These are phyloP conservation scores for Cinclus mexicanus DNA, from an alignment of 2,113 vertebrate genomes.

Conservation along the genomic window DNA sequence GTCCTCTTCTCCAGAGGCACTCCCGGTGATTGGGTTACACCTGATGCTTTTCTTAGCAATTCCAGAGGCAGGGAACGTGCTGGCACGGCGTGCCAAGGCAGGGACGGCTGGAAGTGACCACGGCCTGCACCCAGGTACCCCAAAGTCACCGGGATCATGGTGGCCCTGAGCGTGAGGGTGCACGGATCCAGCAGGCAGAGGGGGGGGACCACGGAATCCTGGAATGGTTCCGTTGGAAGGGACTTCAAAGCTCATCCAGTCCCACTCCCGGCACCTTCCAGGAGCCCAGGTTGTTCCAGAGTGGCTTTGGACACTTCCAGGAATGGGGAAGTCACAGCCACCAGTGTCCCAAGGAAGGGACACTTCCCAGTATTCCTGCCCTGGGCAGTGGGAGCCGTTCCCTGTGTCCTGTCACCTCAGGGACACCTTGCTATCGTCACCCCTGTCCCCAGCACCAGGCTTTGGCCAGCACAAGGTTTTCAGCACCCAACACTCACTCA, in stretches of 20 bases:
- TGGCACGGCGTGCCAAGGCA: neutral
- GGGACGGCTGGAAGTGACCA: neutral
- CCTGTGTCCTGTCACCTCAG: too few relatives aligned
- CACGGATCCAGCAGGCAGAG: fast-evolving
- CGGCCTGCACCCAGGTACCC: fast-evolving
- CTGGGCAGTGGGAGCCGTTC: too few relatives aligned
- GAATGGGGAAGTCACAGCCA: neutral
- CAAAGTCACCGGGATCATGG: fast-evolving
- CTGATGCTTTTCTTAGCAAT: slow-evolving; percentile 12
- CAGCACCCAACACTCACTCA: neutral
- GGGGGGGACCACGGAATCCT: fast-evolving
- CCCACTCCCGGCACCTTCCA: neutral
- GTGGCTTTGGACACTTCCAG: neutral
- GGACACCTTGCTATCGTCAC: too few relatives aligned
- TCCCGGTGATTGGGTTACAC: neutral
- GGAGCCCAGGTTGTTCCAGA: neutral
- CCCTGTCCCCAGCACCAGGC: neutral
- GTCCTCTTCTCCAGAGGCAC: neutral
- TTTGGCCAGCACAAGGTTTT: neutral
- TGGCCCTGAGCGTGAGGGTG: fast-evolving
- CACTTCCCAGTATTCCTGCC: neutral
- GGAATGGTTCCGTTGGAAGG: fast-evolving
- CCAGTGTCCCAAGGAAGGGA: neutral
- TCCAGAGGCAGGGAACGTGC: neutral
- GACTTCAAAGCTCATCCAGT: neutral